These are phyloP conservation scores for Yponomeuta evonymella DNA, from an alignment of 2,888 invertebrate species.

Conservation along the genomic window DNA sequence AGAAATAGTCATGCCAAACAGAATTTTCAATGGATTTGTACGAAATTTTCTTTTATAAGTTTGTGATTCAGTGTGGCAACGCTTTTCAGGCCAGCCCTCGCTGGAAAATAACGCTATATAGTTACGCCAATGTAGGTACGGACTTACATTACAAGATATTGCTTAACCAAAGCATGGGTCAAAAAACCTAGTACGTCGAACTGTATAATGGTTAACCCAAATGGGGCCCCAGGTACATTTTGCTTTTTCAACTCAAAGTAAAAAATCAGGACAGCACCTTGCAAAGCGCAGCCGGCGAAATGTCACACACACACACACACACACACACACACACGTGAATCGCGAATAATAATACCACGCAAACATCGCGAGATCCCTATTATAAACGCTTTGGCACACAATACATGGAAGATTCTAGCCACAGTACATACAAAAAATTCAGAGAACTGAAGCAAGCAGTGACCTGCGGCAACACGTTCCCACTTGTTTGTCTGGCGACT, in stretches of 20 bases:
- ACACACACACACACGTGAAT: not conserved
- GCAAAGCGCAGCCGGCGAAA: not conserved
- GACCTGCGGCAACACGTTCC: not conserved
- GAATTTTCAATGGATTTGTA: too few species aligned
- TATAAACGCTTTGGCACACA: not conserved
- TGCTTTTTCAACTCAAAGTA: not conserved
- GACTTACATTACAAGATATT: too few species aligned
- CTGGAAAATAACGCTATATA: too few species aligned
- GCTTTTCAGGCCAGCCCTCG: too few species aligned
- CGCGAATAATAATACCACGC: not conserved
- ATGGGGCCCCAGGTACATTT: too few species aligned
- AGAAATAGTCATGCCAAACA: too few species aligned
- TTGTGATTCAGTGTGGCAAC: too few species aligned
- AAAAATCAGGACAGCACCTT: not conserved
- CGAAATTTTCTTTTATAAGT: too few species aligned
- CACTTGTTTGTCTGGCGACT: not conserved
- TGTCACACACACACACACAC: not conserved
- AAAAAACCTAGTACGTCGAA: too few species aligned
- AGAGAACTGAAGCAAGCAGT: not conserved
- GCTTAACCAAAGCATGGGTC: too few species aligned
- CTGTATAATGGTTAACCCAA: too few species aligned
- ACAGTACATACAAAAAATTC: not conserved
- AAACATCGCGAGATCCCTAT: not conserved
- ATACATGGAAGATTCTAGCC: not conserved
- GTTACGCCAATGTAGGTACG: too few species aligned